Evolutionary conservation across 2,113 vertebrate genomes (phyloP), one percentile per base, ranked within the genome.

Genomic region (Phalacrocorax aristotelis): DNA sequence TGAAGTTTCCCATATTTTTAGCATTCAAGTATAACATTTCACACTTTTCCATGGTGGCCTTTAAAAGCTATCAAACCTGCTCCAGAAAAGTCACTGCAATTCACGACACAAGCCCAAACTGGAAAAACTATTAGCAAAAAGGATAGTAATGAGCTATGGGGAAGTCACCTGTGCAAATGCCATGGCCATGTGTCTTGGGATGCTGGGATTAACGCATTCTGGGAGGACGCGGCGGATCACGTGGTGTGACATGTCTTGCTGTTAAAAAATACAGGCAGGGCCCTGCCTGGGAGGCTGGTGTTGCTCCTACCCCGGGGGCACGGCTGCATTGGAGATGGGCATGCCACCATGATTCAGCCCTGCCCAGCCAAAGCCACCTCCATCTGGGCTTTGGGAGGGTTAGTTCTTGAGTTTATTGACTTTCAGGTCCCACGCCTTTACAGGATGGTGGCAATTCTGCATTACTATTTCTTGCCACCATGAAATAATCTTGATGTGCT

Each of bases 401-500:
- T 36, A 10, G 32, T 6, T 27, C 4, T 44, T 36, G 7, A 58
- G 65, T 23, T 68, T 61, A 5, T 44, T 81, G 68, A 23, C n/a
- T 78, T 30, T 11, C 27, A 55, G 44, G 21, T 20, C 68, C 12
- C 13, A 5, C 30, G 51, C 15, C 54, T 72, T 32, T n/a, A 19
- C 2, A 57, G 48, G 27, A 61, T 4, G 0, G 7, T 21, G 29
- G 12, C 10, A 69, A 15, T 64, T 84, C 75, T 42, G 26, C 32
- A 7, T 61, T 36, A 48, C 15, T 16, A 17, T 62, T 75, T 68
- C 52, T 64, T 1, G 7, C 25, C 32, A 21, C 32, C 25, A 8
- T 4, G 9, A 68, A 42, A 65, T 21, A 79, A 55, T 6, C 0
- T 3, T 2, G 12, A 34, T 42, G 44, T 8, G 10, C 29, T 15